Percentiles rank a stretch among this genome's conserved stretches.
Evolutionary conservation across 2,113 vertebrate species (phyloP).

Genomic region (Progne subis): DNA sequence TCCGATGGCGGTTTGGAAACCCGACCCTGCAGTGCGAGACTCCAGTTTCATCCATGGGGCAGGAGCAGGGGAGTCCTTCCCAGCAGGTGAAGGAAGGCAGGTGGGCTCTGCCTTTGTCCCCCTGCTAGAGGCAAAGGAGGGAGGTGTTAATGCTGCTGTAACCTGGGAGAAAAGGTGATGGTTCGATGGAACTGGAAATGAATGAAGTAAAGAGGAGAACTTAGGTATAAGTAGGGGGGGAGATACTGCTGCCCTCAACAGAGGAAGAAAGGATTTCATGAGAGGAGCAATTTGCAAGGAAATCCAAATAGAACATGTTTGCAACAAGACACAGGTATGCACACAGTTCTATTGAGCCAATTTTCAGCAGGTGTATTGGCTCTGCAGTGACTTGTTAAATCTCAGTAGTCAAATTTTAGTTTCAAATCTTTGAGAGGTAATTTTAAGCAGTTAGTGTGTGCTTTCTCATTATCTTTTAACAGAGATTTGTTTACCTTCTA

Average conservation of each 20-base stretch:
- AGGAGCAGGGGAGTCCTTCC: neutral
- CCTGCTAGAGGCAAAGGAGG: neutral
- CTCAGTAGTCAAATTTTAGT: neutral
- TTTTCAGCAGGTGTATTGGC: neutral
- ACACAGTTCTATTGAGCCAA: neutral
- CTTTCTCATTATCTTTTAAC: neutral
- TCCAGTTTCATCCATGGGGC: neutral
- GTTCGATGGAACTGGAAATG: neutral
- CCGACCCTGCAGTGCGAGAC: neutral
- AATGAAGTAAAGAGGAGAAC: neutral
- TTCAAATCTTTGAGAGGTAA: neutral
- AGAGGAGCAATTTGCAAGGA: neutral
- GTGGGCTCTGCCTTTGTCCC: neutral
- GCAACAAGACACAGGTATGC: neutral
- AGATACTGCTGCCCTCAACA: neutral
- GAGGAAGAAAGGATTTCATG: neutral
- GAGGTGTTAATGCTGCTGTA: neutral
- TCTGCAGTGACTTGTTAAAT: neutral
- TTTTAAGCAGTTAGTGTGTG: neutral
- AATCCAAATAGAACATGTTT: neutral
- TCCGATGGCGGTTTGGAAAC: rapidly evolving
- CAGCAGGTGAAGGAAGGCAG: neutral
- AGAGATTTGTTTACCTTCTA: neutral
- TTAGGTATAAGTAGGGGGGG: neutral
- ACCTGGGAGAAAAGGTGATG: neutral